These are phyloP conservation scores for Pentalonia nigronervosa DNA, from an alignment of 1,140 invertebrate genomes.

Conservation along the genomic window DNA sequence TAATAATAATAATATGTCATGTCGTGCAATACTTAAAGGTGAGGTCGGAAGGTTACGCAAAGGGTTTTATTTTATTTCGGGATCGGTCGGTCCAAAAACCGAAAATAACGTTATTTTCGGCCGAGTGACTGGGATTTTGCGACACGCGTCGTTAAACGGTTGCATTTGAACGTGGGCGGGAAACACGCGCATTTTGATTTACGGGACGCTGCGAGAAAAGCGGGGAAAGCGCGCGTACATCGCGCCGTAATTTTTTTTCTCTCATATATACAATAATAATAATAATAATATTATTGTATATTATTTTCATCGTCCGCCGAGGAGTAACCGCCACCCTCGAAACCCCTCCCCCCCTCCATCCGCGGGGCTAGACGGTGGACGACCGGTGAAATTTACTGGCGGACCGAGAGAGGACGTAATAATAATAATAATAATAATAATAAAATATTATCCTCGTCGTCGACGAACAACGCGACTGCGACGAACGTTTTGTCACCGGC, in stretches of 20 bases:
- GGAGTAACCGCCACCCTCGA: not conserved
- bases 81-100: not conserved
- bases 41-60: not conserved
- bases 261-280: not conserved
- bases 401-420: not conserved
- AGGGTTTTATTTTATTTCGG: not conserved
- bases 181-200: not conserved
- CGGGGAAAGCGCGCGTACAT: not conserved
- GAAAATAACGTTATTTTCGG: constrained; percentile 6
- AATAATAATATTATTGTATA: too few species aligned
- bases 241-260: not conserved
- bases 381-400: not conserved
- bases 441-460: not conserved
- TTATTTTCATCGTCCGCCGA: not conserved
- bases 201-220: not conserved
- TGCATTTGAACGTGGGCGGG: not conserved
- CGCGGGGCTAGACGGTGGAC: not conserved
- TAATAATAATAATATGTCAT: not conserved
- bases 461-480: not conserved
- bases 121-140: not conserved
- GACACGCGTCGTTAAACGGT: constrained; percentile 33
- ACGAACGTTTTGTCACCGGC: not conserved
- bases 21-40: not conserved
- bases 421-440: not conserved
- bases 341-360: not conserved